These are phyloP conservation scores for Rattus norvegicus DNA, from an alignment of 2,113 vertebrate genomes.

Conservation along the genomic window GRCr8 NC_086024.1:117857001-117857500, in stretches of 20 bases:
- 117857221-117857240: rapidly evolving
- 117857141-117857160: neutral
- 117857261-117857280: neutral
- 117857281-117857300: neutral
- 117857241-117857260: rapidly evolving
- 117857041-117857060: neutral
- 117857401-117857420: too few relatives aligned
- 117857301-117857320: neutral
- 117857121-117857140: neutral
- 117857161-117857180: neutral
- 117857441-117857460: neutral
- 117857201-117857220: neutral
- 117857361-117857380: neutral
- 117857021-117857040: neutral
- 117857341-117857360: neutral
- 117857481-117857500: neutral
- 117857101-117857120: neutral
- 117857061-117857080: neutral
- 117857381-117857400: neutral
- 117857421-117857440: neutral
- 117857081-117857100: neutral
- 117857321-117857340: neutral
- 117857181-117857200: neutral
- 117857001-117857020: rapidly evolving
- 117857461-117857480: neutral